phyloP scores from a whole-genome alignment of 2,797 vertebrate species.

The Perodicticus potto region DNA sequence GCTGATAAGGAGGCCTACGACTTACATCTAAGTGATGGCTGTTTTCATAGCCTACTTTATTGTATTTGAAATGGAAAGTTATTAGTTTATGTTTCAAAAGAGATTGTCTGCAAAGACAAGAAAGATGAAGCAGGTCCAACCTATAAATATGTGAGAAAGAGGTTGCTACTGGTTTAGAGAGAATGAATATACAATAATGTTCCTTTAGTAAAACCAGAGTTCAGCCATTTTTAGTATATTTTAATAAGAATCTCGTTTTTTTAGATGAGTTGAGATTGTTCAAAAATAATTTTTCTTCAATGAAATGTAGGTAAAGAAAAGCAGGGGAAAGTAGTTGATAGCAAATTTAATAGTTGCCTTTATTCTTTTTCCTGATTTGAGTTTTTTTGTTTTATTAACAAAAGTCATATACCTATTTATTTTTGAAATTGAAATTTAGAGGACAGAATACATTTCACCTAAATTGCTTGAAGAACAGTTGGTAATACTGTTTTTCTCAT shows the following conservation, averaged over 20 bases:
- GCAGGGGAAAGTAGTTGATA: slow-evolving; percentile 13
- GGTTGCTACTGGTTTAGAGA: slow-evolving; percentile 4
- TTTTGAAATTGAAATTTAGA: slow-evolving; percentile 64
- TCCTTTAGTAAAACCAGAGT: slow-evolving; percentile 38
- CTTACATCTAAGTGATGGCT: background rate
- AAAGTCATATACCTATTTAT: background rate
- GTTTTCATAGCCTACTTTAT: slow-evolving; percentile 38
- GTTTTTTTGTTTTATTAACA: background rate
- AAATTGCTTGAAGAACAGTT: slow-evolving; percentile 36
- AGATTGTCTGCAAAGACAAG: slow-evolving; percentile 35
- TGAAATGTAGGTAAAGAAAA: slow-evolving; percentile 48
- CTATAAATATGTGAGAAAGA: slow-evolving; percentile 33
- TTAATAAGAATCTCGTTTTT: slow-evolving; percentile 62
- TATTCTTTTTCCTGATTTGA: slow-evolving; percentile 51
- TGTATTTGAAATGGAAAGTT: slow-evolving; percentile 60
- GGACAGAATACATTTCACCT: slow-evolving; percentile 7
- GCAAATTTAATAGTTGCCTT: slow-evolving; percentile 14
- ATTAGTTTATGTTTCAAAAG: slow-evolving; percentile 56
- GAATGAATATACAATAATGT: slow-evolving; percentile 25
- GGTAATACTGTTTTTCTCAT: slow-evolving; percentile 3
- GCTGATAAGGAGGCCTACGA: background rate
- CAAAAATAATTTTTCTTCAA: slow-evolving; percentile 2
- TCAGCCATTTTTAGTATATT: slow-evolving; percentile 59
- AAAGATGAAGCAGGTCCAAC: background rate
- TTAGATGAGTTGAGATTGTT: slow-evolving; percentile 40